These are phyloP conservation scores for Eudemis profundana DNA, from an alignment of 2,888 invertebrate species.

Conservation along the genomic window DNA sequence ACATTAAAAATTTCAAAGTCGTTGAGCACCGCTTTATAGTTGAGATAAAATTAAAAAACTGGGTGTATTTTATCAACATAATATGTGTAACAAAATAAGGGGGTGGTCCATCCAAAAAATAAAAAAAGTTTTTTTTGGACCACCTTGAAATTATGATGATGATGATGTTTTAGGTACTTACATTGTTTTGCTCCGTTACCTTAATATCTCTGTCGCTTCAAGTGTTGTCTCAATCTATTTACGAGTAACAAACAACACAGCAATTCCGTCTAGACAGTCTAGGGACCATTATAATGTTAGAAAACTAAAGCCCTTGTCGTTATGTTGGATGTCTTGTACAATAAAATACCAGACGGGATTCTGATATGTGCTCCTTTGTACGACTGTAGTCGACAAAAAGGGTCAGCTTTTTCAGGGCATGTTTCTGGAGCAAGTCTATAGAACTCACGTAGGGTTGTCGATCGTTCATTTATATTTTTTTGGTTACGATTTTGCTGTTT, in stretches of 20 bases:
- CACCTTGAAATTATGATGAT: no score
- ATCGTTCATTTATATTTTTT: background rate
- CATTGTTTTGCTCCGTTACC: no score
- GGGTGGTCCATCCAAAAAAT: no score
- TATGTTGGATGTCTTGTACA: background rate
- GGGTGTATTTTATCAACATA: no score
- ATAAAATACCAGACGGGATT: constrained; percentile 4
- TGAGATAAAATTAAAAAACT: no score
- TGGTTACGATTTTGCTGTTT: background rate
- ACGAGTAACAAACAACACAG: background rate
- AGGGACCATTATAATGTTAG: background rate
- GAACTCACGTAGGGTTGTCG: constrained; percentile 9
- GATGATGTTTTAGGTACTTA: no score
- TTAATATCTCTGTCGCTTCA: no score
- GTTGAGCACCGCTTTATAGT: no score
- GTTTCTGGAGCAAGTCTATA: constrained; percentile 7
- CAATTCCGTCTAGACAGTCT: constrained; percentile 7
- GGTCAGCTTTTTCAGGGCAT: constrained; percentile 11
- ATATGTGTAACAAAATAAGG: no score
- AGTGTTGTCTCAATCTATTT: no score
- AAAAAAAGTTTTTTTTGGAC: no score
- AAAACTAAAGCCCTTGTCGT: background rate
- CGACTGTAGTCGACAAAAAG: background rate
- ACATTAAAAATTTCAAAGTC: no score
- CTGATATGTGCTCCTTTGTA: constrained; percentile 5